These are phyloP conservation scores for Agriopis aurantiaria DNA, from an alignment of 2,888 invertebrate species.

Conservation along the genomic window DNA sequence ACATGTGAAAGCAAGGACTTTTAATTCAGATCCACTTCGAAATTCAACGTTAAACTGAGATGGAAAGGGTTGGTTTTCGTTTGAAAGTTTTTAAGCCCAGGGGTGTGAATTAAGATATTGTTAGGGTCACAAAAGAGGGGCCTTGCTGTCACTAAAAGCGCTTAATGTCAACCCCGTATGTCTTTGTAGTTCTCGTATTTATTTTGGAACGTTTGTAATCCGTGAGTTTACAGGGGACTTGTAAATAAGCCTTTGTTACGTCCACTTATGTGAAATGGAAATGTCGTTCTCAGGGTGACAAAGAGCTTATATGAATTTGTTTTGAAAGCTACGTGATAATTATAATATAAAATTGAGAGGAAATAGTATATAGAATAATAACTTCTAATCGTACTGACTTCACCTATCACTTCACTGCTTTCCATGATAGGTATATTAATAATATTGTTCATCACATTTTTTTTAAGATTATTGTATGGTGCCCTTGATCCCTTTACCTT, in stretches of 20 bases:
- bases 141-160: constrained; percentile 58
- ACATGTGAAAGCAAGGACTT: constrained; percentile 65
- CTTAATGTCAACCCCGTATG: constrained; percentile 82
- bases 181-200: constrained; percentile 68
- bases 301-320: constrained; percentile 21
- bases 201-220: constrained; percentile 51
- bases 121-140: constrained; percentile 71
- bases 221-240: constrained; percentile 36
- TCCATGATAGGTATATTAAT: no score
- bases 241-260: constrained; percentile 37
- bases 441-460: no score
- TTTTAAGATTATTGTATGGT: no score
- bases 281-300: constrained; percentile 33
- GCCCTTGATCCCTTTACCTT: no score
- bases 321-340: constrained; percentile 10
- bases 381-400: neutral
- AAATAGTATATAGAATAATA: neutral
- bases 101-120: constrained; percentile 85
- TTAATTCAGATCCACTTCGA: constrained; percentile 24
- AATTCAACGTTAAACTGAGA: constrained; percentile 42
- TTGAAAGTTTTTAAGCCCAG: constrained; percentile 57
- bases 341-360: neutral
- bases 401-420: no score
- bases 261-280: constrained; percentile 33
- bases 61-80: constrained; percentile 49